phyloP scores from a whole-genome alignment of 1,140 invertebrate genomes.

The Bombus superbus region DNA sequence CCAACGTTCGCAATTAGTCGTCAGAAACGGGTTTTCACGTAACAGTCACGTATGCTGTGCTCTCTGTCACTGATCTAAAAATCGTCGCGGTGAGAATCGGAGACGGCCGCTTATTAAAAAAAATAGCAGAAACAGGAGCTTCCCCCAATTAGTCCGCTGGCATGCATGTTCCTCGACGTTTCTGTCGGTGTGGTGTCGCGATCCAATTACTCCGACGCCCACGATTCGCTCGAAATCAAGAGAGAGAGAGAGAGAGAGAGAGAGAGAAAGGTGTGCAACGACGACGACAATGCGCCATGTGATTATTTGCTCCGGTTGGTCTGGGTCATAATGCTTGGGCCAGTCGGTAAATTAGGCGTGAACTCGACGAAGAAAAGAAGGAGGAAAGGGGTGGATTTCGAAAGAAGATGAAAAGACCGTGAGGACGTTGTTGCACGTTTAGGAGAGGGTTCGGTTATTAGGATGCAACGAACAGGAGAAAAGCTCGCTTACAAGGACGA shows the following conservation, averaged over 20 bases:
- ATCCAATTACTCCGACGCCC: constrained; percentile 40
- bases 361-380: constrained; percentile 19
- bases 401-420: not conserved
- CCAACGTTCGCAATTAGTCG: constrained; percentile 13
- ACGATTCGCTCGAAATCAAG: not conserved
- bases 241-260: not conserved
- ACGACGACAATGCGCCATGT: constrained; percentile 18
- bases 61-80: constrained; percentile 1
- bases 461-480: constrained; percentile 8
- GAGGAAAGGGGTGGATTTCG: constrained; percentile 9
- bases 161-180: constrained; percentile 5
- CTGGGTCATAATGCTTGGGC: not conserved
- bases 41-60: not conserved
- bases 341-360: constrained; percentile 6
- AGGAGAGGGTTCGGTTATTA: not conserved
- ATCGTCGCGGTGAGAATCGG: not conserved
- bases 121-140: constrained; percentile 16
- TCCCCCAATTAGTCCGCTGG: constrained; percentile 13
- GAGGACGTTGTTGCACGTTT: not conserved
- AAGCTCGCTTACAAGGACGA: not conserved
- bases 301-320: constrained; percentile 25
- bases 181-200: not conserved
- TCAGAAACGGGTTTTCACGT: not conserved
- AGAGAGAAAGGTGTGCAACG: not conserved
- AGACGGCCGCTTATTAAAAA: constrained; percentile 36